Percentiles rank a stretch among this genome's conserved stretches.
phyloP scores from a whole-genome alignment of 2,113 vertebrate species.

The Arvicanthis niloticus region DNA sequence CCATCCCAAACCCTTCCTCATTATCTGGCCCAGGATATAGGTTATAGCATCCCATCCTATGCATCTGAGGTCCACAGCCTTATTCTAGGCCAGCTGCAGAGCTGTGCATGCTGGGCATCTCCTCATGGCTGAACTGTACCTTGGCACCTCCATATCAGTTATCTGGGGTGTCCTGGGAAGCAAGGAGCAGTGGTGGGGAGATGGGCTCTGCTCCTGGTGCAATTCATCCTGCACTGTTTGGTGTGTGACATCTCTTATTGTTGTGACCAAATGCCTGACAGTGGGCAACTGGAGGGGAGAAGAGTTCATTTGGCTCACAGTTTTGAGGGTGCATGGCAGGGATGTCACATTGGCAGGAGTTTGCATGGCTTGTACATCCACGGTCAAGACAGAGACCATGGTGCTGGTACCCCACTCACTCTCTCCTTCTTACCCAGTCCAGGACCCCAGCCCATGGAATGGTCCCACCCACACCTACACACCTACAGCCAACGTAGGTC shows the following conservation, averaged over 20 bases:
- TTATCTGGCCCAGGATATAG: not conserved
- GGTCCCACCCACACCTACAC: too few species aligned
- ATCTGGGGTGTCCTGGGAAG: not conserved
- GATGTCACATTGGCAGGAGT: not conserved
- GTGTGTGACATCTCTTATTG: not conserved
- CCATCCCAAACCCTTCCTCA: not conserved
- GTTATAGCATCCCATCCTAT: not conserved
- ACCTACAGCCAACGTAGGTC: not conserved
- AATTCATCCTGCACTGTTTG: not conserved
- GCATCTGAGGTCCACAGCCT: not conserved
- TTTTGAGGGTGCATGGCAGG: not conserved
- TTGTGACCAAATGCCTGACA: not conserved
- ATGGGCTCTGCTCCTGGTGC: not conserved
- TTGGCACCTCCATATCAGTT: rapidly evolving
- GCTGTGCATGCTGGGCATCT: rapidly evolving
- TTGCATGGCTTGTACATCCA: too few species aligned
- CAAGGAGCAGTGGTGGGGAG: rapidly evolving
- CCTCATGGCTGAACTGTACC: too few species aligned
- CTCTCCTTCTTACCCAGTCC: too few species aligned
- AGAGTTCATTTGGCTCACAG: not conserved
- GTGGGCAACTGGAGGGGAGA: too few species aligned
- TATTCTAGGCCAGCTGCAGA: not conserved
- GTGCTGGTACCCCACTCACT: not conserved
- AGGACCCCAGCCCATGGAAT: not conserved
- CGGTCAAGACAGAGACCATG: not conserved